A percentile compares a stretch with the other conserved stretches of the same genome.
Conservation (phyloP, 2,113 vertebrate genomes). For the Festucalex cinctus region DNA sequence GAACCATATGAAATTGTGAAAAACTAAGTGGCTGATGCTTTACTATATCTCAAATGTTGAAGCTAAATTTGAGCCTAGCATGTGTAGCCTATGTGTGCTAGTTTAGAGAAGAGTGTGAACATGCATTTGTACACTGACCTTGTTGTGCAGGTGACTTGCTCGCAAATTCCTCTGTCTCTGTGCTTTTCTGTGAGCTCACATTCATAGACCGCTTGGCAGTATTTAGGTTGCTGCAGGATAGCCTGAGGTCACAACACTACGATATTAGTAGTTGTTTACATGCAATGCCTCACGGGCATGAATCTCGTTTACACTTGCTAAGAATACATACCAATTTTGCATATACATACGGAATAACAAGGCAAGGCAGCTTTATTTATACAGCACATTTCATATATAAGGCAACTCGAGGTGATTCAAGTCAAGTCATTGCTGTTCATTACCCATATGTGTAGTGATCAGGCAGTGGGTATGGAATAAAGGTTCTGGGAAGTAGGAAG, state of each 20-base stretch:
- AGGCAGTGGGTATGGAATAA: slow-evolving; percentile 83
- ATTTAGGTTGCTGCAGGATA: slow-evolving; percentile 49
- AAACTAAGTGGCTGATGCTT: too few relatives aligned
- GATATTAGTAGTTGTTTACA: background rate
- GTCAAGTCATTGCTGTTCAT: slow-evolving; percentile 13
- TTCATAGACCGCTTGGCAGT: slow-evolving; percentile 8
- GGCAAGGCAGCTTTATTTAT: too few relatives aligned
- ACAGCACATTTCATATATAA: too few relatives aligned
- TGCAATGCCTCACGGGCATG: background rate
- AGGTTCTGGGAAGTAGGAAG: slow-evolving; percentile 79
- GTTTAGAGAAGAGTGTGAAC: background rate
- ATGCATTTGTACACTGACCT: slow-evolving; percentile 35
- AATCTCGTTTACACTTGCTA: background rate
- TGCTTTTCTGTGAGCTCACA: background rate
- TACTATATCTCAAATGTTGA: background rate
- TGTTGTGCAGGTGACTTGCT: background rate
- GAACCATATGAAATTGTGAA: too few relatives aligned
- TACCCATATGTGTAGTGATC: slow-evolving; percentile 83
- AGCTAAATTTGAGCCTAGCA: too few relatives aligned
- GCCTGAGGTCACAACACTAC: slow-evolving; percentile 46
- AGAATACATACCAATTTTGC: background rate
- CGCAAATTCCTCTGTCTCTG: slow-evolving; percentile 13
- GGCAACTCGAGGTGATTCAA: too few relatives aligned
- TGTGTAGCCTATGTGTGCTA: background rate
- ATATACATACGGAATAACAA: background rate